Evolutionary conservation across 2,888 invertebrate species (phyloP).

Genomic region (Caenorhabditis auriculariae): DNA sequence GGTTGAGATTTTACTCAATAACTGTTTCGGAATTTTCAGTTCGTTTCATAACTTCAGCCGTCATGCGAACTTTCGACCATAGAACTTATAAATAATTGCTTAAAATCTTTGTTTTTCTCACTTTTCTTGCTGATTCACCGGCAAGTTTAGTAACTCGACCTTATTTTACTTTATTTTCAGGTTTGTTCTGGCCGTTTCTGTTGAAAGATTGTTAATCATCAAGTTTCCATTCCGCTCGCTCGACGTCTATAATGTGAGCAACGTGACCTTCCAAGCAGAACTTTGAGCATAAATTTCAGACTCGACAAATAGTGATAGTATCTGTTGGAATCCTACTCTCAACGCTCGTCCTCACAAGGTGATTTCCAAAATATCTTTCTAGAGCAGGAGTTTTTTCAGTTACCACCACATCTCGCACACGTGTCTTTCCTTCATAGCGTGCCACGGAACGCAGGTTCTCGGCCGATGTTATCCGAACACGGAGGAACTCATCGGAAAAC

Average conservation of each 20-base stretch:
- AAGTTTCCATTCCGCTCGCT: conserved; percentile 49
- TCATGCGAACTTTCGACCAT: no score
- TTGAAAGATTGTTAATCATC: conserved; percentile 49
- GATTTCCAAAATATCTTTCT: not conserved
- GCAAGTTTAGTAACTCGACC: not conserved
- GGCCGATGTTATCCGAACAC: conserved; percentile 36
- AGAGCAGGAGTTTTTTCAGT: conserved; percentile 7
- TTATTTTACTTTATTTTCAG: conserved; percentile 11
- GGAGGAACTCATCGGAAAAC: conserved; percentile 21
- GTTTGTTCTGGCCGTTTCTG: conserved; percentile 49
- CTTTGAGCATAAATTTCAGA: conserved; percentile 23
- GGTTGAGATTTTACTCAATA: no score
- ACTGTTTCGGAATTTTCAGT: no score
- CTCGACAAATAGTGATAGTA: conserved; percentile 27
- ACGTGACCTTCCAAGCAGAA: no score
- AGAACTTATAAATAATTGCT: no score
- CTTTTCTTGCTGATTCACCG: no score
- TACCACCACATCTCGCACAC: conserved; percentile 41
- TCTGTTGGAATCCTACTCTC: conserved; percentile 28
- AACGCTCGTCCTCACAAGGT: conserved; percentile 34
- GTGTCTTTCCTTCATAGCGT: conserved; percentile 31
- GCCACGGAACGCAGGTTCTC: conserved; percentile 32
- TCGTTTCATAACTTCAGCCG: no score
- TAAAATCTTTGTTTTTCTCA: no score
- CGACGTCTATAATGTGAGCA: conserved; percentile 39